Evolutionary conservation across 1,140 invertebrate species (phyloP).

Genomic region (Luehdorfia chinensis): DNA sequence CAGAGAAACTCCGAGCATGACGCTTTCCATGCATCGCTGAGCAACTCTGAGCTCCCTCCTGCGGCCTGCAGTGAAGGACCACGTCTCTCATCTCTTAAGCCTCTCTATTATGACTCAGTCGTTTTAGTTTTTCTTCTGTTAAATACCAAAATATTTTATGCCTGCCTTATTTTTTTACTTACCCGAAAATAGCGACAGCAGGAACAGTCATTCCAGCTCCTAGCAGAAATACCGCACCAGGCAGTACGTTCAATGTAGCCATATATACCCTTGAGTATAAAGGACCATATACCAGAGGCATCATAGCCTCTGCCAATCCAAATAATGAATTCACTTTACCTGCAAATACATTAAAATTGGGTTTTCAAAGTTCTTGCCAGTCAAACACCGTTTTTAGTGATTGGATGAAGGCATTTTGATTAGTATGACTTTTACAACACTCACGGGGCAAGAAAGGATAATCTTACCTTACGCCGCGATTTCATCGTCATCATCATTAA

Average conservation of each 20-base stretch:
- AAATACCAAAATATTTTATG: too few species aligned
- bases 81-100: too few species aligned
- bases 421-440: neutral
- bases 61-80: too few species aligned
- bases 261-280: conserved; percentile 76
- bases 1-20: too few species aligned
- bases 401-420: neutral
- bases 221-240: conserved; percentile 72
- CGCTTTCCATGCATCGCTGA: too few species aligned
- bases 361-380: neutral
- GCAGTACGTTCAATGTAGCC: conserved; percentile 65
- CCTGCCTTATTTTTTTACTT: too few species aligned
- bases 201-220: conserved; percentile 63
- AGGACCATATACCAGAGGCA: conserved; percentile 70
- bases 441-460: too few species aligned
- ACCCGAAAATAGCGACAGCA: conserved; percentile 63
- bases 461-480: too few species aligned
- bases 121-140: too few species aligned
- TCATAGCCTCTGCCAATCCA: conserved; percentile 76
- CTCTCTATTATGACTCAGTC: too few species aligned
- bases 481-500: too few species aligned
- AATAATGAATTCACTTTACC: conserved; percentile 79
- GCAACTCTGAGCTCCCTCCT: too few species aligned
- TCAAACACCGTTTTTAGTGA: neutral
- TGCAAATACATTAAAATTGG: conserved; percentile 42